Base-by-base conservation (phyloP, 2,888 invertebrate species). In the Athalia circularis region DNA sequence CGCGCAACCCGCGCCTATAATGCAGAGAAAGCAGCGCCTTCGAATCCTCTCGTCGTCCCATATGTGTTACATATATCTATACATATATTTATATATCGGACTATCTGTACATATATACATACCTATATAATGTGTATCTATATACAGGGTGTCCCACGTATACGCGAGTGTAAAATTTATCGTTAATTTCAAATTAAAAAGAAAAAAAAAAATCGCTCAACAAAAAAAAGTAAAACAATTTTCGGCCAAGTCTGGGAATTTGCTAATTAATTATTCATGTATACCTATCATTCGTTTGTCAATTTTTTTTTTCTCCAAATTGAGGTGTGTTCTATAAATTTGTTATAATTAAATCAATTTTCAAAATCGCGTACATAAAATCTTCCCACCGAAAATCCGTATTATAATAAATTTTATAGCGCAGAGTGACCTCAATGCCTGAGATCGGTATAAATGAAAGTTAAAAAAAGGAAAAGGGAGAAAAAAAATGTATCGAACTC, bases 21-120 rank as follows among this genome's bases (percentile, higher is more conserved):
- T 29, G 29, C 78, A 78, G 84, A 83, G 84, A 84, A 83, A 83
- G 82, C 29, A 29, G 29, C 81, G 81, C 65, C 47, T 59, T 43
- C 48, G 65, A 78, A 74, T 61, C 80, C 65, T 79, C 77, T 70
- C 62, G 72, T 29, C 29, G 29, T 29, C 29, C 29, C 29, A 29
- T 29, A 29, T 29, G 29, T 76, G 76, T 76, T 50, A 50, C 77
- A 57, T 54, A 65, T 54, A 45, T 9, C 59, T 65, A 65, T 57
- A 65, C 45, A 67, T 59, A 43, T 62, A 48, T 54, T 8, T 45
- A 54, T 64, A 64, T 62, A 65, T 6, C 9, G 54, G 62, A n/a
- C 13, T 48, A 11, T 48, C 5, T n/a, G 45, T 50, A 13, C 15
- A 29, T 52, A 13, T 3, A 0, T 48, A 52, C 48, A 50, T 5